phyloP scores from a whole-genome alignment of 1,140 invertebrate genomes.

The Colletes latitarsis region DNA sequence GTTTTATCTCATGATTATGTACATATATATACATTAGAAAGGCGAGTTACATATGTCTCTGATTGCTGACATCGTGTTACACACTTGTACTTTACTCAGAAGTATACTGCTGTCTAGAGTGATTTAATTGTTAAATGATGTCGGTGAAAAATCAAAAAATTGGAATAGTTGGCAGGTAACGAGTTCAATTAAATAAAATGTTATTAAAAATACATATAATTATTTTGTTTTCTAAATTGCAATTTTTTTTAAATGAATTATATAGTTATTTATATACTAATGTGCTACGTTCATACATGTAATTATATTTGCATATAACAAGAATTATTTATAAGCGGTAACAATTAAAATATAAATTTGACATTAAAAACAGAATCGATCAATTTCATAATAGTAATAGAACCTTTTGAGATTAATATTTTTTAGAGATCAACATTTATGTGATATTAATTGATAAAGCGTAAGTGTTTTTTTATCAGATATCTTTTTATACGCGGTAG shows the following conservation, averaged over 20 bases:
- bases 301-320: neutral
- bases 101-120: neutral
- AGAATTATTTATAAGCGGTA: neutral
- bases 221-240: neutral
- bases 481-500: neutral
- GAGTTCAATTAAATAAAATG: neutral
- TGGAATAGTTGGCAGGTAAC: constrained; percentile 85
- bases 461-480: neutral
- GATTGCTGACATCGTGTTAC: neutral
- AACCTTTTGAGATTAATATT: neutral
- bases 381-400: neutral
- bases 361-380: neutral
- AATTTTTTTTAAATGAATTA: neutral
- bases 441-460: neutral
- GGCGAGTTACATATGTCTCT: neutral
- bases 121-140: constrained; percentile 52
- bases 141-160: constrained; percentile 82
- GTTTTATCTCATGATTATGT: constrained; percentile 19
- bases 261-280: neutral
- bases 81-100: neutral
- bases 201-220: neutral
- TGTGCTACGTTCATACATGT: neutral
- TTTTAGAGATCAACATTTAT: neutral
- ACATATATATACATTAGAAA: constrained; percentile 9
- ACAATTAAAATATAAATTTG: neutral